These are phyloP conservation scores for Furcula furcula DNA, from an alignment of 2,888 invertebrate species.

Conservation along the genomic window DNA sequence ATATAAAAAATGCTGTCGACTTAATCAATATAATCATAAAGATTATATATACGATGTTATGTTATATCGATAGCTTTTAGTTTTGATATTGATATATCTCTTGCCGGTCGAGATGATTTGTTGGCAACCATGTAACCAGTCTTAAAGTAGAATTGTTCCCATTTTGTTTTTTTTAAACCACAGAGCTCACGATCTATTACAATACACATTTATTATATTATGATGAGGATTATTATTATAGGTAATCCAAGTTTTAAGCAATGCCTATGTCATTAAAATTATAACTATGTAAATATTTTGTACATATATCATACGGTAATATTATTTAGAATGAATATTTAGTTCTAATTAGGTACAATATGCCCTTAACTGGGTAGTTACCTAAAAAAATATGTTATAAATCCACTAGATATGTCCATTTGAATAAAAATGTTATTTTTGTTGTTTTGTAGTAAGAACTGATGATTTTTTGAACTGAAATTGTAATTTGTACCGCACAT, in stretches of 20 bases:
- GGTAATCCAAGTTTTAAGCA: slow-evolving; percentile 11
- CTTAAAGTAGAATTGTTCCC: no score
- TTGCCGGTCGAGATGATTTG: no score
- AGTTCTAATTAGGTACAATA: slow-evolving; percentile 24
- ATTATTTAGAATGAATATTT: slow-evolving; percentile 19
- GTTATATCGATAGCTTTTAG: no score
- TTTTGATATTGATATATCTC: no score
- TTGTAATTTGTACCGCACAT: slow-evolving; percentile 20
- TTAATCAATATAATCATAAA: no score
- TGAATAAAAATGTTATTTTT: slow-evolving; percentile 22
- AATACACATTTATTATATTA: no score
- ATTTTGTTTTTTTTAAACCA: no score
- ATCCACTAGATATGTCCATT: slow-evolving; percentile 19
- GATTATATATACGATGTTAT: no score
- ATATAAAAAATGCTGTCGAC: no score
- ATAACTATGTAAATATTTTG: slow-evolving; percentile 33
- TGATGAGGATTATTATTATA: slow-evolving; percentile 10
- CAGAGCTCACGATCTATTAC: no score
- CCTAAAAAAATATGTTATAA: slow-evolving; percentile 18
- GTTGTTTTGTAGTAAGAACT: slow-evolving; percentile 37
- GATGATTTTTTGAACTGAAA: no score
- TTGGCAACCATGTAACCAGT: no score
- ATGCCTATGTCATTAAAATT: slow-evolving; percentile 14
- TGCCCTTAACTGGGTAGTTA: slow-evolving; percentile 24
- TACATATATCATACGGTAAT: slow-evolving; percentile 30